Evolutionary conservation across 2,888 invertebrate species (phyloP).

Genomic region (Xylocampa areola): DNA sequence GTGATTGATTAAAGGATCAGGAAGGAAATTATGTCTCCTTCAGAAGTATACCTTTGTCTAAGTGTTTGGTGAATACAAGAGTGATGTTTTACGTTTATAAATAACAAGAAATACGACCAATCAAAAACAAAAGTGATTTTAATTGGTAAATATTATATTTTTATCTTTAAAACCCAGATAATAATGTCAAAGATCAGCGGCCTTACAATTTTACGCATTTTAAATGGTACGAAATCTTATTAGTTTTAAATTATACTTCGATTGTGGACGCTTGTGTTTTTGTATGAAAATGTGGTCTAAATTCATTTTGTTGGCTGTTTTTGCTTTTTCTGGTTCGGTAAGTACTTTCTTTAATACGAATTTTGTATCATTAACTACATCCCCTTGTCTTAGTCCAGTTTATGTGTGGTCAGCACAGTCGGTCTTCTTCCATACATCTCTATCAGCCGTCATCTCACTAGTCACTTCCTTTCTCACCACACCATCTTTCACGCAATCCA

Average conservation of each 20-base stretch:
- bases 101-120: too few relatives aligned
- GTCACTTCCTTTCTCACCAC: too few relatives aligned
- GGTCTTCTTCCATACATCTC: too few relatives aligned
- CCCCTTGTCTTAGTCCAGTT: too few relatives aligned
- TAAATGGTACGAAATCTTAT: conserved; percentile 20
- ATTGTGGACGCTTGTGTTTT: conserved; percentile 22
- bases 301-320: conserved; percentile 65
- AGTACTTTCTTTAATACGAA: conserved; percentile 55
- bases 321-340: conserved; percentile 69
- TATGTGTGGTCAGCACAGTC: too few relatives aligned
- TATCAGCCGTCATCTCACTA: too few relatives aligned
- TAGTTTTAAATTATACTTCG: conserved; percentile 37
- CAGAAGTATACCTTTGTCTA: too few relatives aligned
- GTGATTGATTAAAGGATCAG: too few relatives aligned
- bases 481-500: too few relatives aligned
- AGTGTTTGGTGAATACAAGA: too few relatives aligned
- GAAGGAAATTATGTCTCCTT: too few relatives aligned
- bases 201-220: conserved; percentile 43
- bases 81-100: too few relatives aligned
- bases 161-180: conserved; percentile 50
- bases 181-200: conserved; percentile 53
- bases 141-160: conserved; percentile 17
- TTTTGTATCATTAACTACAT: background rate
- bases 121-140: conserved; percentile 20
- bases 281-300: conserved; percentile 73